phyloP scores from a whole-genome alignment of 2,113 vertebrate species.

The Steatornis caripensis region DNA sequence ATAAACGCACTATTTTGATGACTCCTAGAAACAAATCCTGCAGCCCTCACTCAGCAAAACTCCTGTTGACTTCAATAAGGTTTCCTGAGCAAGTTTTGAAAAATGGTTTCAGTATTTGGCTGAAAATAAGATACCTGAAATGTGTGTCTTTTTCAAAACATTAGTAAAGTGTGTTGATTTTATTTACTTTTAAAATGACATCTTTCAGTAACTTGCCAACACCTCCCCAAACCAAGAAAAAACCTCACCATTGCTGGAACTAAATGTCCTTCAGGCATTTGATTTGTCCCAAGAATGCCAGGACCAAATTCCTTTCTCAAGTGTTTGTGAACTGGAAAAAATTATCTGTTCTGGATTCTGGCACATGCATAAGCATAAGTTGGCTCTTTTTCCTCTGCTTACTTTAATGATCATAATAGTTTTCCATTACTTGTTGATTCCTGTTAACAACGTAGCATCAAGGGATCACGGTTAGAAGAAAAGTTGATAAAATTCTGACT shows the following conservation, averaged over 20 bases:
- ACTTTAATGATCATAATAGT: conserved; percentile 30
- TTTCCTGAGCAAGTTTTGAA: neutral
- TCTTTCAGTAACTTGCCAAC: neutral
- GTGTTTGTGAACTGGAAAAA: conserved; percentile 53
- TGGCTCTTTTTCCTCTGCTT: conserved; percentile 18
- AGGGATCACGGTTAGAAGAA: neutral
- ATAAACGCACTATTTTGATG: conserved; percentile 50
- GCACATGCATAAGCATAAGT: neutral
- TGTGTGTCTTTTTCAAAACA: neutral
- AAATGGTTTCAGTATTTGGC: neutral
- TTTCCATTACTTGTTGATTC: conserved; percentile 51
- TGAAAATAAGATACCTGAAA: neutral
- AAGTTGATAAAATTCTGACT: conserved; percentile 3
- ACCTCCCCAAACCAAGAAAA: neutral
- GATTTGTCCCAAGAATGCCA: conserved; percentile 7
- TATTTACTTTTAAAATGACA: neutral
- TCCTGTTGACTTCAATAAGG: neutral
- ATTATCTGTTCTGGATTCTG: conserved; percentile 50
- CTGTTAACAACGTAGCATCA: neutral
- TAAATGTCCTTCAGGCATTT: neutral
- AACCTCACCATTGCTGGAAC: neutral
- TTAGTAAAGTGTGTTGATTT: neutral
- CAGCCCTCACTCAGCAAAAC: neutral
- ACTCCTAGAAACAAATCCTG: conserved; percentile 30
- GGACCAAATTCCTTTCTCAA: conserved; percentile 39